Conservation (phyloP, 2,797 vertebrate genomes). For the Cetoscarus ocellatus region DNA sequence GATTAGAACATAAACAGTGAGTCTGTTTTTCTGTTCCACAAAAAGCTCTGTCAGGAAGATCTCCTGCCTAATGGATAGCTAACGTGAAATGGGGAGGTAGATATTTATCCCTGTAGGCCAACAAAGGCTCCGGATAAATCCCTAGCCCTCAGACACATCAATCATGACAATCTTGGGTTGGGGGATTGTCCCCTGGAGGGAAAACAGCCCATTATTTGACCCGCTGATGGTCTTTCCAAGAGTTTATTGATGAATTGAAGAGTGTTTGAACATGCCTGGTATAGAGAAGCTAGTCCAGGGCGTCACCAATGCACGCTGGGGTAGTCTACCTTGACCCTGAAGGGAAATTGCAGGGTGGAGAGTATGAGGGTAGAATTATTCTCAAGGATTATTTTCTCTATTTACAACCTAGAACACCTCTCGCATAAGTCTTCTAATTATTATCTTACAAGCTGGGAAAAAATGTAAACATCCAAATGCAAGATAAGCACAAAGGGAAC, state of each 20-base stretch:
- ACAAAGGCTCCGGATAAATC: constrained; percentile 54
- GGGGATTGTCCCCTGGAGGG: constrained; percentile 50
- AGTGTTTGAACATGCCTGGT: constrained; percentile 55
- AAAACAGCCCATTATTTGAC: constrained; percentile 62
- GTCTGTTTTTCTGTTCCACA: constrained; percentile 33
- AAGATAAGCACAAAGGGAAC: constrained; percentile 59
- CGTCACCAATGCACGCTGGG: constrained; percentile 23
- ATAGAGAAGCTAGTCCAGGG: constrained; percentile 34
- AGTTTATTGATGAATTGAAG: constrained; percentile 58
- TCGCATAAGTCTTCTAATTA: constrained; percentile 44
- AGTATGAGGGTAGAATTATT: constrained; percentile 33
- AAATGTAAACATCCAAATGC: constrained; percentile 65
- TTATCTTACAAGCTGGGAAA: constrained; percentile 41
- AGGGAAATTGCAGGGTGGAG: constrained; percentile 45
- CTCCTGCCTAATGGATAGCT: constrained; percentile 55
- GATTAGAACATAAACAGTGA: constrained; percentile 49
- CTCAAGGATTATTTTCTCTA: constrained; percentile 11
- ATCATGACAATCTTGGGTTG: constrained; percentile 55
- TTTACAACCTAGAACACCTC: constrained; percentile 17
- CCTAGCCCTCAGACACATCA: constrained; percentile 65
- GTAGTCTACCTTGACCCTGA: constrained; percentile 37
- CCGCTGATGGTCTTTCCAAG: constrained; percentile 43
- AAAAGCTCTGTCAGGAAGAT: constrained; percentile 55
- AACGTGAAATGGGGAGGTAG: constrained; percentile 48
- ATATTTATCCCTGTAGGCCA: constrained; percentile 56